Evolutionary conservation across 30 jellyfish, hydroid and myxozoan species (phyloP), one percentile per base, ranked within the genome.

Genomic region (Pseudorhiza aurosa): DNA sequence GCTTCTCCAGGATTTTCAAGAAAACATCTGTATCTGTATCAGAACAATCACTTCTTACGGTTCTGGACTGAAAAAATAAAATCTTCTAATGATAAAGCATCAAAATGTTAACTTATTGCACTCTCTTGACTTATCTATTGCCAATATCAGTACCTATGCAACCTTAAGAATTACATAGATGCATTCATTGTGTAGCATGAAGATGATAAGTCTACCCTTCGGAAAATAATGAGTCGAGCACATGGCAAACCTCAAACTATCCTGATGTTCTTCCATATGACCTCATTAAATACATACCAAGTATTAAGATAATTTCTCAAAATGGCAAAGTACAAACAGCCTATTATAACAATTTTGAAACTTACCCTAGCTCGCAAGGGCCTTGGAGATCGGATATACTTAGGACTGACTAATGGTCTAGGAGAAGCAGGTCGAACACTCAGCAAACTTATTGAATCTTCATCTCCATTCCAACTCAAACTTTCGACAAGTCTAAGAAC

Each of bases 381-480:
- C 50, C 89, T 46, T 44, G 91, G 91, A 0, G 91, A 79, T 50
- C 64, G 64, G 43, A 65, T n/a, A 0, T 45, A 45, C 74, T 83
- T 44, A 31, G 91, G 83, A 25, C 63, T 58, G 29, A 46, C 53
- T 32, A 19, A 53, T 53, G 81, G 90, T 9, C 68, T 31, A 2
- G 57, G 36, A 7, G 75, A 43, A 11, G 51, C 40, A 4, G 49
- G 76, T 2, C 22, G n/a, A 2, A 79, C 53, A 30, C 40, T 46
- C 11, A 75, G 19, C 24, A 17, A 6, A 53, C 71, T 57, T 40
- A 76, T 39, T 12, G 25, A 58, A 4, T 79, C 91, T 43, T 79
- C 91, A 0, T 67, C 91, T 44, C 91, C 91, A 79, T 79, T 79
- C 91, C 91, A 79, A 43, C 91, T 79, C 63, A 79, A 11, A 53